These are phyloP conservation scores for Amazonetta brasiliensis DNA, from an alignment of 2,797 vertebrate species.

Conservation along the genomic window DNA sequence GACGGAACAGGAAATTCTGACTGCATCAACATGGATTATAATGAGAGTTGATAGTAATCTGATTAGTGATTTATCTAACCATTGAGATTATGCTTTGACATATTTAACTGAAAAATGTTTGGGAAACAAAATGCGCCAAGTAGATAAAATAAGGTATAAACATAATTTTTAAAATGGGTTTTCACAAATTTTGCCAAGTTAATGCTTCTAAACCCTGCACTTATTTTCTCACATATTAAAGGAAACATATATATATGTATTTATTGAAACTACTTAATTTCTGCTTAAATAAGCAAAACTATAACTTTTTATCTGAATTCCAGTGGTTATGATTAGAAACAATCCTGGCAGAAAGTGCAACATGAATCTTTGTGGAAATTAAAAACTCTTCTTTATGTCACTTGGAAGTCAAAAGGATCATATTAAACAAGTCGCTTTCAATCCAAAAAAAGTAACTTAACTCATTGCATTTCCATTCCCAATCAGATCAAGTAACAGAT, in stretches of 20 bases:
- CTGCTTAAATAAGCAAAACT: not conserved
- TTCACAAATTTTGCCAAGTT: not conserved
- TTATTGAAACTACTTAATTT: not conserved
- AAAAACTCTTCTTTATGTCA: not conserved
- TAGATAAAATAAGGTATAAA: not conserved
- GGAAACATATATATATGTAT: not conserved
- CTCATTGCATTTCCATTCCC: not conserved
- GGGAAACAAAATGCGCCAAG: not conserved
- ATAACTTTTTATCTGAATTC: not conserved
- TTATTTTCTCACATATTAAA: not conserved
- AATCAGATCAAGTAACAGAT: not conserved
- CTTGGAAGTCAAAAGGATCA: fast-evolving
- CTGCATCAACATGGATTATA: too few species aligned
- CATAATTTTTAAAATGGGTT: not conserved
- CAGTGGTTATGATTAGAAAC: not conserved
- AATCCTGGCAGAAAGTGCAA: not conserved
- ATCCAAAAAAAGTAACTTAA: not conserved
- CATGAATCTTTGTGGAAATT: not conserved
- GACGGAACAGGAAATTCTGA: not conserved
- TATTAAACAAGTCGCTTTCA: not conserved
- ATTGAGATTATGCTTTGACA: not conserved
- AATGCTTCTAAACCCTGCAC: not conserved
- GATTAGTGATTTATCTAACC: not conserved
- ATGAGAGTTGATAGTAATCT: not conserved
- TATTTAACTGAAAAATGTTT: not conserved